These are phyloP conservation scores for Malthinus flaveolus DNA, from an alignment of 2,888 invertebrate genomes.

Conservation along the genomic window DNA sequence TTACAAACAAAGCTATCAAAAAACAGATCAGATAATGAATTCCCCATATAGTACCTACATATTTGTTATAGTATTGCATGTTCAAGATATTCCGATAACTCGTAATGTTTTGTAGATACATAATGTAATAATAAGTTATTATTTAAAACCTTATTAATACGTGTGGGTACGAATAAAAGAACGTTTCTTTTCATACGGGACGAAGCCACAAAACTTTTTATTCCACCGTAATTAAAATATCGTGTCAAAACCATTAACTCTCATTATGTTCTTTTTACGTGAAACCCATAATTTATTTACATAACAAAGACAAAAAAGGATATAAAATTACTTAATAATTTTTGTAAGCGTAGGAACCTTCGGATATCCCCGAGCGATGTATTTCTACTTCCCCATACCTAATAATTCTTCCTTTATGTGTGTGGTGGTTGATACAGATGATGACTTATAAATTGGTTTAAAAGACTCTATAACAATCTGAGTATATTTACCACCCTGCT, in stretches of 20 bases:
- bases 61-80: constrained; percentile 24
- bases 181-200: too few relatives aligned
- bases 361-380: constrained; percentile 1
- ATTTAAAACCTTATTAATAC: constrained; percentile 28
- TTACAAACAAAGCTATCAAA: constrained; percentile 32
- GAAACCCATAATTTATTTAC: too few relatives aligned
- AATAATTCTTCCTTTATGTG: constrained; percentile 21
- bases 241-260: too few relatives aligned
- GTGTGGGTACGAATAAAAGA: too few relatives aligned
- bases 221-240: too few relatives aligned
- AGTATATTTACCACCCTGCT: constrained; percentile 35
- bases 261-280: too few relatives aligned
- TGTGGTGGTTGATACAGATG: constrained; percentile 27
- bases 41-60: constrained; percentile 16
- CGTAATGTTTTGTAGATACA: constrained; percentile 20
- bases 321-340: too few relatives aligned
- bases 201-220: too few relatives aligned
- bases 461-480: constrained; percentile 28
- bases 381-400: constrained; percentile 5
- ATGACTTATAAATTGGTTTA: constrained; percentile 42
- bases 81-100: constrained; percentile 28
- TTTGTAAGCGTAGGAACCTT: background rate
- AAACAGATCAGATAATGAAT: constrained; percentile 32
- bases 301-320: too few relatives aligned
- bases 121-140: constrained; percentile 21